Conservation (phyloP, 2,888 invertebrate species). For the Andrena dorsata region DNA sequence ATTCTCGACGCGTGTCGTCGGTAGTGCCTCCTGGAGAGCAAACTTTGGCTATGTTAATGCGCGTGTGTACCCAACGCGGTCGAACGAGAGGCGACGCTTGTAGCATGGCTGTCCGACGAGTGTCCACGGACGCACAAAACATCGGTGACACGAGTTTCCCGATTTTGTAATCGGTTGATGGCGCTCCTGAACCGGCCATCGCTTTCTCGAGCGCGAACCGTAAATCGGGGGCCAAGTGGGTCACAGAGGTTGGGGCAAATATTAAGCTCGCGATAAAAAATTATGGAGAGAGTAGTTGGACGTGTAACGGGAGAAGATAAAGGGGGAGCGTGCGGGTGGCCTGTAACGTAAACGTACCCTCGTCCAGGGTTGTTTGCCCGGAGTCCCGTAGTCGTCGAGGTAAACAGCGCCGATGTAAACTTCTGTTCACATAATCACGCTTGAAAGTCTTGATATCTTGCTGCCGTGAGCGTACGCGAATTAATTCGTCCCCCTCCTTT, state of each 20-base stretch:
- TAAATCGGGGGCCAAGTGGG: not conserved
- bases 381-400: constrained; percentile 14
- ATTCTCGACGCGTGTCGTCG: constrained; percentile 32
- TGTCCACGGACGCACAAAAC: constrained; percentile 37
- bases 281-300: constrained; percentile 14
- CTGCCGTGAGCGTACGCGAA: constrained; percentile 19
- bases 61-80: constrained; percentile 37
- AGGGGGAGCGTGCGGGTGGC: constrained; percentile 14
- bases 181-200: not conserved
- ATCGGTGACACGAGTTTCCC: constrained; percentile 9
- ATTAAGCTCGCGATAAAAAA: constrained; percentile 28
- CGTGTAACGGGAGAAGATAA: constrained; percentile 49
- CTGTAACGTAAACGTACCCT: constrained; percentile 26
- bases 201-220: not conserved
- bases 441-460: constrained; percentile 21
- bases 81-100: constrained; percentile 33
- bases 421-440: constrained; percentile 19
- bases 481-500: not conserved
- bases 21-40: constrained; percentile 47
- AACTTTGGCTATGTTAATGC: constrained; percentile 61
- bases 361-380: constrained; percentile 40
- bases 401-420: constrained; percentile 32
- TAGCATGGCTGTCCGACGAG: constrained; percentile 18
- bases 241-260: constrained; percentile 12
- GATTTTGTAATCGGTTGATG: constrained; percentile 18